Base-by-base conservation (phyloP, 2,888 invertebrate species). In the Patella caerulea region DNA sequence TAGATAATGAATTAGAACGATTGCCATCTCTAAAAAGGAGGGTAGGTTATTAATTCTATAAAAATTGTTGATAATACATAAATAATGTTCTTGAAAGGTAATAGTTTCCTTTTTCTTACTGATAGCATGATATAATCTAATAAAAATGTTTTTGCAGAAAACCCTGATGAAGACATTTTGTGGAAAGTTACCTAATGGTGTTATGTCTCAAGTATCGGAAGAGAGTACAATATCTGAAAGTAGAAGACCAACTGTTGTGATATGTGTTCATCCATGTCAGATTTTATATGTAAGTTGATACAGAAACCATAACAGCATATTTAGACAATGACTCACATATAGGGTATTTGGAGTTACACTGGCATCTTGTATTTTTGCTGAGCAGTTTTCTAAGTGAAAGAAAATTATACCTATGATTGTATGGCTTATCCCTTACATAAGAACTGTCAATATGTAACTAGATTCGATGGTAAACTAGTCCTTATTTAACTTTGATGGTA, bases 231-330 rank as follows among this genome's bases (percentile, higher is more conserved):
- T 45, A 45, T 45, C 45, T 45, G 65, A 72, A n/a, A 85, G 84
- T 53, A 84, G 84, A 15, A 78, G 80, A 69, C 88, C 88, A 29
- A 84, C 90, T 53, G 83, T 91, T 12, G 89, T 91, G 45, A 83
- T 91, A 69, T 88, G 89, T 84, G 81, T 90, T 52, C 92, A 92
- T 80, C 90, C 90, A 7, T 74, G 84, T 15, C 86, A 90, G 76
- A 82, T 83, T 54, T 34, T 72, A 11, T 88, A 83, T 86, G 90
- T 90, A 84, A 85, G 90, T 86, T 19, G 29, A 45, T 45, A 45
- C 45, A 45, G 45, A 1, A 45, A 0, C 45, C 9, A 45, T 45
- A 45, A 45, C 7, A 9, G 9, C 7, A 45, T 45, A 45, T 45
- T 45, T 45, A 45, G 45, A 45, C 34, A 45, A 7, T 45, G 17